phyloP scores from a whole-genome alignment of 2,888 invertebrate species.

The Cephus rjabovi region DNA sequence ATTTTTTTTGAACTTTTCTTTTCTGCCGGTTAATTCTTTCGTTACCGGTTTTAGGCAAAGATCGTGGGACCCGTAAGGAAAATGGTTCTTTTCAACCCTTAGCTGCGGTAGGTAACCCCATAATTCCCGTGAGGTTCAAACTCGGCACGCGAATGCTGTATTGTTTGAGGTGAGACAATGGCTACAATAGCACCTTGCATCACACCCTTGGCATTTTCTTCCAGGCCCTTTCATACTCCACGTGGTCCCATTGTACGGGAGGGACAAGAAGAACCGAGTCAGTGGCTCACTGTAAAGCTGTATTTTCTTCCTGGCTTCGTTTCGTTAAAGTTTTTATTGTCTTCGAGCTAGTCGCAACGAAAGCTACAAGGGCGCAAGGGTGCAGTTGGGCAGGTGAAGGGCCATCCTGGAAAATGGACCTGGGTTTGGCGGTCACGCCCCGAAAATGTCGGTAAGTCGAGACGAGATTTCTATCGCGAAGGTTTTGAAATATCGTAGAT shows the following conservation, averaged over 20 bases:
- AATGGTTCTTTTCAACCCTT: slow-evolving; percentile 3
- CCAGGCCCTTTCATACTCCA: neutral
- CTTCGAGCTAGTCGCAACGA: neutral
- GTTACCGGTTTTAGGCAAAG: neutral
- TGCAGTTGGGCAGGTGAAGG: slow-evolving; percentile 8
- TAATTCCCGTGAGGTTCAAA: slow-evolving; percentile 7
- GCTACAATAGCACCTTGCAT: slow-evolving; percentile 30
- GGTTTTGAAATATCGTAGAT: slow-evolving; percentile 39
- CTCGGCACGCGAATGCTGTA: slow-evolving; percentile 7
- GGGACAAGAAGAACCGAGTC: slow-evolving; percentile 6
- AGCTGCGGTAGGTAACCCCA: slow-evolving; percentile 11
- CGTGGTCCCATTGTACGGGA: slow-evolving; percentile 2
- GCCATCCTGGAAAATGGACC: slow-evolving; percentile 22
- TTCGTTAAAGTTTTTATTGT: slow-evolving; percentile 45
- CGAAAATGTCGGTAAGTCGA: slow-evolving; percentile 23
- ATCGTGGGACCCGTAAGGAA: neutral
- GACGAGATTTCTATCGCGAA: slow-evolving; percentile 31
- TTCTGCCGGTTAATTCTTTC: neutral
- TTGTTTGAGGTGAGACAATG: slow-evolving; percentile 22
- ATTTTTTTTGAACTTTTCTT: neutral
- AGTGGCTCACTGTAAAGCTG: slow-evolving; percentile 16
- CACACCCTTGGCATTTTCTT: slow-evolving; percentile 34
- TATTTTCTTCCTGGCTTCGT: slow-evolving; percentile 32
- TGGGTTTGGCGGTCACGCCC: slow-evolving; percentile 7
- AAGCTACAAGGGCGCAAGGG: neutral